phyloP scores from a whole-genome alignment of 1,140 invertebrate species.

The Drosophila grimshawi region DNA sequence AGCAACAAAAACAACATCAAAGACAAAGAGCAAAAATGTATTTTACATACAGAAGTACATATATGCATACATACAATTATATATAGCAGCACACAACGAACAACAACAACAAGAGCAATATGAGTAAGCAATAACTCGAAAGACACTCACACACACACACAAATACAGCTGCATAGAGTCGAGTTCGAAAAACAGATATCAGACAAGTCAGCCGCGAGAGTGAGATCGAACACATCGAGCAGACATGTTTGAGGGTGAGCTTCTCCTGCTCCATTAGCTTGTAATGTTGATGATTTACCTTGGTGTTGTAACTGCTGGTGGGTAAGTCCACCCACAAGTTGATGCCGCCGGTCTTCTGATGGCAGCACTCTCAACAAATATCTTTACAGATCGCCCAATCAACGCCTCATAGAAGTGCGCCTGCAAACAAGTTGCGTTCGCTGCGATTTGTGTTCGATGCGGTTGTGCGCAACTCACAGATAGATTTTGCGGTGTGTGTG shows the following conservation, averaged over 20 bases:
- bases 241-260: constrained; percentile 2
- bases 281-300: neutral
- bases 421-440: constrained; percentile 20
- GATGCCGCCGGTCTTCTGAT: neutral
- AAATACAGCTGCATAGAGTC: constrained; percentile 19
- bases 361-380: neutral
- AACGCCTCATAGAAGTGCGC: neutral
- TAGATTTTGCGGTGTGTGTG: constrained; percentile 1
- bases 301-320: neutral
- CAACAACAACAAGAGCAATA: constrained; percentile 49
- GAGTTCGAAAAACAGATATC: constrained; percentile 50
- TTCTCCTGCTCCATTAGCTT: neutral
- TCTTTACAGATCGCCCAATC: constrained; percentile 3
- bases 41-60: neutral
- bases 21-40: constrained; percentile 35
- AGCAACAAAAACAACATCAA: constrained; percentile 37
- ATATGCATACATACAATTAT: constrained; percentile 14
- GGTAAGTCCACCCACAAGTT: neutral
- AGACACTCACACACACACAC: constrained; percentile 34
- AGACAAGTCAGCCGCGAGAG: constrained; percentile 12
- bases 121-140: constrained; percentile 56
- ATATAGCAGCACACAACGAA: constrained; percentile 31
- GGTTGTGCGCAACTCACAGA: constrained; percentile 11
- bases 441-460: constrained; percentile 24
- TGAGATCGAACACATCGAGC: constrained; percentile 22